Percentiles rank a stretch among this genome's conserved stretches.
Evolutionary conservation across 2,113 vertebrate species (phyloP).

Genomic region (Melanocharis versteri): DNA sequence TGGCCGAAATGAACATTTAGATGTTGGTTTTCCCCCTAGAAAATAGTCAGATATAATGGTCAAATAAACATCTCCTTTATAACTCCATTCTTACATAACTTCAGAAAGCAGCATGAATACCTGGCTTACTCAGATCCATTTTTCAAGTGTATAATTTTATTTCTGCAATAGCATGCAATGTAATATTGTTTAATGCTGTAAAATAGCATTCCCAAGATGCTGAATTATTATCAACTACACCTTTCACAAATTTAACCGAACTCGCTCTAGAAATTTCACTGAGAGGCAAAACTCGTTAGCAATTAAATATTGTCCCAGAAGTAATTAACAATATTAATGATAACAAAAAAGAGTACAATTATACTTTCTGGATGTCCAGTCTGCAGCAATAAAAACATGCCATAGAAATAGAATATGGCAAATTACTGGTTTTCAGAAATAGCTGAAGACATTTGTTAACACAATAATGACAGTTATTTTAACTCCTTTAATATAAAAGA

Average conservation of each 20-base stretch:
- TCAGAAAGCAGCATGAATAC: background rate
- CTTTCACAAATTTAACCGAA: background rate
- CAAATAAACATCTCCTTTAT: background rate
- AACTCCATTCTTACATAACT: background rate
- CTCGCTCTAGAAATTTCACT: background rate
- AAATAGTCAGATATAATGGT: background rate
- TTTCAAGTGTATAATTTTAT: background rate
- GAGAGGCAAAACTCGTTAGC: background rate
- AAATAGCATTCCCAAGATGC: background rate
- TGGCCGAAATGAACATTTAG: background rate
- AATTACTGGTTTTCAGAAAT: background rate
- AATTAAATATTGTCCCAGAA: background rate
- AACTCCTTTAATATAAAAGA: background rate
- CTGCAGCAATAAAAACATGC: background rate
- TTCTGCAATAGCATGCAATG: background rate
- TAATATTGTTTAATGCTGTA: background rate
- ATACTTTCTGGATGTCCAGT: background rate
- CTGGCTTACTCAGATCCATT: background rate
- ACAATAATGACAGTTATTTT: background rate
- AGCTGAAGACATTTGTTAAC: background rate
- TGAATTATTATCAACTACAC: background rate
- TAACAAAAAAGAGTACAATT: background rate
- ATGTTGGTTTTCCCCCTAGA: background rate
- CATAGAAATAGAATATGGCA: background rate
- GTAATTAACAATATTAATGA: background rate